A percentile compares a stretch with the other conserved stretches of the same genome.
phyloP scores from a whole-genome alignment of 1,140 invertebrate genomes.

The Grapholita molesta region DNA sequence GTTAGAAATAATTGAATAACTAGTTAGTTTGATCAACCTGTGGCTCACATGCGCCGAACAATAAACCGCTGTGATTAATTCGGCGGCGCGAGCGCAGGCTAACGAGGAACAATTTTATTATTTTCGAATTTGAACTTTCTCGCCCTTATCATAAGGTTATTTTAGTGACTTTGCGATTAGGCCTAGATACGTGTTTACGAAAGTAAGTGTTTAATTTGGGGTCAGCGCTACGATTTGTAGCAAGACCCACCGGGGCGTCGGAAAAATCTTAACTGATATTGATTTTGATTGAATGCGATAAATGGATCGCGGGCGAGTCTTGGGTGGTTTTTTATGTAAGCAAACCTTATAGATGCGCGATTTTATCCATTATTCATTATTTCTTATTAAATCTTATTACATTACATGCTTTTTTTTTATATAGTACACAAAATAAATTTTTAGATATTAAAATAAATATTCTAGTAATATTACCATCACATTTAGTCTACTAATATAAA shows the following conservation, averaged over 20 bases:
- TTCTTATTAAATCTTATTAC: too few species aligned
- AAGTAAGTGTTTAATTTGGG: constrained; percentile 33
- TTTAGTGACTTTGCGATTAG: background rate
- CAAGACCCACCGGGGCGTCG: constrained; percentile 40
- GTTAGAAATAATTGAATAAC: constrained; percentile 19
- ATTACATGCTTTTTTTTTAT: too few species aligned
- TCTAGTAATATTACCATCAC: too few species aligned
- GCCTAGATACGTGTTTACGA: background rate
- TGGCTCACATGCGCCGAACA: constrained; percentile 46
- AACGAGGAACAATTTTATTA: constrained; percentile 43
- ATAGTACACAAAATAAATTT: too few species aligned
- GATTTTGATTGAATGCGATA: constrained; percentile 33
- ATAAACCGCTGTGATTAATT: constrained; percentile 68
- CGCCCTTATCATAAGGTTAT: background rate
- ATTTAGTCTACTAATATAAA: too few species aligned
- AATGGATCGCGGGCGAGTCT: background rate
- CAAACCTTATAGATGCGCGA: background rate
- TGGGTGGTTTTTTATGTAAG: background rate
- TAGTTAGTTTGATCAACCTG: constrained; percentile 37
- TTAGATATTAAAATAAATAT: too few species aligned
- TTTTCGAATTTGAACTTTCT: background rate
- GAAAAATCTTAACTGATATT: constrained; percentile 23
- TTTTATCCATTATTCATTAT: background rate
- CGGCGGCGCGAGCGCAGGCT: constrained; percentile 43
- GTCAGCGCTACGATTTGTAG: constrained; percentile 43